phyloP scores from a whole-genome alignment of 2,797 vertebrate species.

The Tarsius wallacei region DNA sequence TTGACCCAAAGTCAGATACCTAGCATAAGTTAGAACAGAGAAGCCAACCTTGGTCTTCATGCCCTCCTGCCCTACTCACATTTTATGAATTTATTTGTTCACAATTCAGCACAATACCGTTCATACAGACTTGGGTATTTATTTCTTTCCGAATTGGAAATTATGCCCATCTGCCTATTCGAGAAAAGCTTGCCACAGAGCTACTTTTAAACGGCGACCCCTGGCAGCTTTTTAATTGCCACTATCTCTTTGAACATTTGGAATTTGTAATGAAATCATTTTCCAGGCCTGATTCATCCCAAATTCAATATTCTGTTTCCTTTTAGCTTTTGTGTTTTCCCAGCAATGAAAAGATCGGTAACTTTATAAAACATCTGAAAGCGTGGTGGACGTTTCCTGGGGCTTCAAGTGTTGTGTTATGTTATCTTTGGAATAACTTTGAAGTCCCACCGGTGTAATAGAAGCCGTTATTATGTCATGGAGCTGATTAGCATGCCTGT shows the following conservation, averaged over 20 bases:
- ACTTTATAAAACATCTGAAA: conserved; percentile 95
- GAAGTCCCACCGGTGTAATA: conserved; percentile 92
- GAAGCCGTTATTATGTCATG: conserved; percentile 93
- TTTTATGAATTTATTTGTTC: neutral
- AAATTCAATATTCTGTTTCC: conserved; percentile 91
- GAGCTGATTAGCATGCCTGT: conserved; percentile 93
- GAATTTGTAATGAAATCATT: conserved; percentile 90
- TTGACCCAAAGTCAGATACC: neutral
- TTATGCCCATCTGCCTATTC: neutral
- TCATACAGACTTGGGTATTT: neutral
- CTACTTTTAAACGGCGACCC: conserved; percentile 79
- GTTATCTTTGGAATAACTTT: conserved; percentile 96
- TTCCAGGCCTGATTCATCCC: conserved; percentile 88
- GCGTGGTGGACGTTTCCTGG: conserved; percentile 94
- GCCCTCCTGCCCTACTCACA: neutral
- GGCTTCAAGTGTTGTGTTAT: conserved; percentile 93
- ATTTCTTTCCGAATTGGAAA: neutral
- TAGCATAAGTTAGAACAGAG: neutral
- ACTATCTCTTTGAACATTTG: conserved; percentile 90
- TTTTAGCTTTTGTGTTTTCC: conserved; percentile 87
- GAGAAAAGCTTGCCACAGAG: conserved; percentile 75
- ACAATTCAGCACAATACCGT: neutral
- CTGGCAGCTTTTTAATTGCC: conserved; percentile 82
- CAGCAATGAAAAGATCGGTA: conserved; percentile 94
- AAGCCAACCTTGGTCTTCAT: neutral